Conservation (phyloP, 2,888 invertebrate genomes). For the Diarsia rubi region DNA sequence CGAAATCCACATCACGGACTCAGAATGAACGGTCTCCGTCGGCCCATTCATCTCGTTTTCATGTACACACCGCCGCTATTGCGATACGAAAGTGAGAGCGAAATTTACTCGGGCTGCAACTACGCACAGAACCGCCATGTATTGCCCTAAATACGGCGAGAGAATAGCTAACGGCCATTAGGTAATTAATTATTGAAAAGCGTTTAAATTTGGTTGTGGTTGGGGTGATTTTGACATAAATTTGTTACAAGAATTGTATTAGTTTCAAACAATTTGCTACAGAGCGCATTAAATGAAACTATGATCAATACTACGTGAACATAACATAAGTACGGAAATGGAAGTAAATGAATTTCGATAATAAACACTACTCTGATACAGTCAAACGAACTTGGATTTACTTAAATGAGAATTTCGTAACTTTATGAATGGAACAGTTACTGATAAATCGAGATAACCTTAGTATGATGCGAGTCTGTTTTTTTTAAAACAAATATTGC, state of each 20-base stretch:
- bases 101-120: conserved; percentile 87
- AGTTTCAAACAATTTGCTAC: conserved; percentile 13
- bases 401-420: conserved; percentile 16
- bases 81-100: conserved; percentile 90
- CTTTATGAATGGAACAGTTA: conserved; percentile 17
- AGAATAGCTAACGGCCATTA: conserved; percentile 78
- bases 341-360: background rate
- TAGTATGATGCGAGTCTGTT: background rate
- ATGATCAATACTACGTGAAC: background rate
- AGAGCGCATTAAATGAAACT: no score
- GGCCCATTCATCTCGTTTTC: conserved; percentile 90
- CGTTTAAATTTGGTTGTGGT: conserved; percentile 63
- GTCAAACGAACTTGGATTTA: background rate
- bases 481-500: background rate
- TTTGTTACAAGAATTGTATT: conserved; percentile 17
- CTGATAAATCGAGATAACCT: background rate
- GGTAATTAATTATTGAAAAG: conserved; percentile 62
- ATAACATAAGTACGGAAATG: background rate
- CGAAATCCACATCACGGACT: conserved; percentile 88
- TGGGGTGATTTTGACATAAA: conserved; percentile 44
- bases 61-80: conserved; percentile 87
- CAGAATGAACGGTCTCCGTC: conserved; percentile 87
- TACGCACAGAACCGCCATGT: conserved; percentile 79
- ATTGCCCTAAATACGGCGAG: conserved; percentile 83
- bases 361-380: background rate